Evolutionary conservation across 2,113 vertebrate species (phyloP).

Genomic region (Zosterops japonicus): DNA sequence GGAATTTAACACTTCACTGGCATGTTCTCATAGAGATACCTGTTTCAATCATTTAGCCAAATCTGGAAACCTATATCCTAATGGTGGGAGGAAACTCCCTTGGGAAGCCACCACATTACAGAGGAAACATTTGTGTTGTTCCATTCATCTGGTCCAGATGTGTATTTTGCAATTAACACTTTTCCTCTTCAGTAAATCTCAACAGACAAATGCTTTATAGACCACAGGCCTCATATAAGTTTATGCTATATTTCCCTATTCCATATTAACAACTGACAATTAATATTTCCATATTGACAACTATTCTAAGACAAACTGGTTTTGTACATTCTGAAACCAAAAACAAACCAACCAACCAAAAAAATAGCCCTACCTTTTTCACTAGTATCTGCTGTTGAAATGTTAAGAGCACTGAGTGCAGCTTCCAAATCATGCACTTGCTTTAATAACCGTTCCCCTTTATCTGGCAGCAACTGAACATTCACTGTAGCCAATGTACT

Average conservation of each 20-base stretch:
- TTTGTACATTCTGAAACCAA: background rate
- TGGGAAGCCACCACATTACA: background rate
- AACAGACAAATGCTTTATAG: background rate
- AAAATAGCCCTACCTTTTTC: constrained; percentile 44
- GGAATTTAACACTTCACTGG: background rate
- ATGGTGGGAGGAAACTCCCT: background rate
- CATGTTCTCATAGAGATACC: background rate
- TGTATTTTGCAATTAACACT: background rate
- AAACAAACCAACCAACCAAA: too few relatives aligned
- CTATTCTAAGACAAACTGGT: background rate
- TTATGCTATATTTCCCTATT: background rate
- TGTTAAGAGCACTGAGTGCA: constrained; percentile 63
- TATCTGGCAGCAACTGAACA: constrained; percentile 80
- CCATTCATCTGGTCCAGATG: background rate
- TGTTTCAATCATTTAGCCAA: background rate
- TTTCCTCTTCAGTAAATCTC: background rate
- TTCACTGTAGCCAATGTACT: constrained; percentile 78
- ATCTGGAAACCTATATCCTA: background rate
- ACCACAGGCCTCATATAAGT: background rate
- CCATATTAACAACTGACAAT: background rate
- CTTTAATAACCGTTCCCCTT: constrained; percentile 79
- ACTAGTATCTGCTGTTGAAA: constrained; percentile 23
- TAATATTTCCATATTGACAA: background rate
- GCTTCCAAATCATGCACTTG: constrained; percentile 82
- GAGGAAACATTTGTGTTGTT: background rate